Base-by-base conservation (phyloP, 2,888 invertebrate genomes). In the Drosophila sordidula region DNA sequence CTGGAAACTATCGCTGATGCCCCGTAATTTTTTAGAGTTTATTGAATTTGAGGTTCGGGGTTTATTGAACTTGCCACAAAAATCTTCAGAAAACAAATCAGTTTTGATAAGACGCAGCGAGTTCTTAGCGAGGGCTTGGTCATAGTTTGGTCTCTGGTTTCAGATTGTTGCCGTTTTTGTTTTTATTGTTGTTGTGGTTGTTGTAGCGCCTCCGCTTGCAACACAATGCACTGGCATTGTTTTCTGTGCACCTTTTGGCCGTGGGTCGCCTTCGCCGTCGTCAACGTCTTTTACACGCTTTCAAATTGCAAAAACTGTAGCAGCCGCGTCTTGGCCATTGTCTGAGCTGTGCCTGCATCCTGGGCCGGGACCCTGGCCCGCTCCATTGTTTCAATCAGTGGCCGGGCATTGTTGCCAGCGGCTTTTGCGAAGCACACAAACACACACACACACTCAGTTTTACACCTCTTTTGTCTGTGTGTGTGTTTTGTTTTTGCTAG, bases 351-450 rank as follows among this genome's bases (percentile, higher is more conserved):
- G 67, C 52, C 47, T 54, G 68, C 66, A 72, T 78, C 84, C 83
- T 83, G 82, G 62, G 78, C 67, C 68, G 50, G 68, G 63, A 54
- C 67, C 57, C 51, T 45, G 55, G 52, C 6, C 51, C 42, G 45
- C 50, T 68, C 87, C 87, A 87, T 89, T 86, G 89, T 89, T 87
- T 80, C 67, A 88, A 88, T 88, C 88, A 88, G 84, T 80, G 70
- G 78, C 62, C 57, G 68, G 67, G 71, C 82, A 87, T 86, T 86
- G 85, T 86, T 89, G 70, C 50, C 65, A 75, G 63, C 54, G 84
- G 70, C 70, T 77, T 88, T 84, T 80, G 75, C 86, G 50, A 87
- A 79, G 85, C 38, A 66, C 75, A 65, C 49, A 58, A 34, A 42
- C 32, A 42, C 14, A 14, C 41, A 22, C 14, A 42, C 32, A 42